phyloP scores from a whole-genome alignment of 2,888 invertebrate genomes.

The Pocota personata region DNA sequence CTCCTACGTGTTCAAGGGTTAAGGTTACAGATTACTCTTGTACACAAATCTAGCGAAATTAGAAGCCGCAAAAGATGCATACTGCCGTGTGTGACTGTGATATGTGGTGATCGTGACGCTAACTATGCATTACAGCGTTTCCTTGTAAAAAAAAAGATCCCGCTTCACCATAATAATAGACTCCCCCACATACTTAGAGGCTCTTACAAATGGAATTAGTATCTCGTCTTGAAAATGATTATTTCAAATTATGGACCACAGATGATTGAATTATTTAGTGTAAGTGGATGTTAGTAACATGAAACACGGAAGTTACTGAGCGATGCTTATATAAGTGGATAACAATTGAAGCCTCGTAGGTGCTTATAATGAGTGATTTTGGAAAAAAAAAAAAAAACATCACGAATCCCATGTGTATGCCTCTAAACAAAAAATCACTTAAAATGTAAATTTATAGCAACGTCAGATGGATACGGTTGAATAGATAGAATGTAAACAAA shows the following conservation, averaged over 20 bases:
- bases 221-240: constrained; percentile 18
- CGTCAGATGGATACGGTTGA: neutral
- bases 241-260: constrained; percentile 22
- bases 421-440: neutral
- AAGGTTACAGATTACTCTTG: constrained; percentile 59
- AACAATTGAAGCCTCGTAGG: constrained; percentile 3
- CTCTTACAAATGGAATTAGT: constrained; percentile 25
- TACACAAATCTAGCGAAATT: constrained; percentile 53
- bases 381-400: neutral
- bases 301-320: constrained; percentile 33
- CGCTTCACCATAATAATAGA: constrained; percentile 43
- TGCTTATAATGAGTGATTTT: neutral
- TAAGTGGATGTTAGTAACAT: constrained; percentile 40
- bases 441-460: constrained; percentile 13
- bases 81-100: constrained; percentile 9
- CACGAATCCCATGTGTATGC: neutral
- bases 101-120: constrained; percentile 46
- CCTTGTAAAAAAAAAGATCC: neutral
- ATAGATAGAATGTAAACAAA: neutral
- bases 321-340: neutral
- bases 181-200: constrained; percentile 46
- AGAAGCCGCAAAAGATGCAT: constrained; percentile 49
- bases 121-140: constrained; percentile 27
- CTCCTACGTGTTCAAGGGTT: constrained; percentile 52
- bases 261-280: constrained; percentile 51